Evolutionary conservation across 2,888 invertebrate genomes (phyloP).

Genomic region (Phorcus lineatus): DNA sequence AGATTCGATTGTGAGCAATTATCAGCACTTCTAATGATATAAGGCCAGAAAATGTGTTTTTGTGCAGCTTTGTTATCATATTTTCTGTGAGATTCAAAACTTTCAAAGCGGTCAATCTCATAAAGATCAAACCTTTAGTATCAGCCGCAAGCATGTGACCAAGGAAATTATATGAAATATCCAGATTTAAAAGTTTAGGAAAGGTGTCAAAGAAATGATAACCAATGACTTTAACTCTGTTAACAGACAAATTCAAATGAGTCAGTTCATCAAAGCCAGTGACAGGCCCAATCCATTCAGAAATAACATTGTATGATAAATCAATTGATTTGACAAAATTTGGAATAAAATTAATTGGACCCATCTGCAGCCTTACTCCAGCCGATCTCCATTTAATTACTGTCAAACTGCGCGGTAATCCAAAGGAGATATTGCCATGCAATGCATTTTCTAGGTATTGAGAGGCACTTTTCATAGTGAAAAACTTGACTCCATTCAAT

Average conservation of each 20-base stretch:
- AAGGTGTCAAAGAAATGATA: conserved; percentile 8
- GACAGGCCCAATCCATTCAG: conserved; percentile 9
- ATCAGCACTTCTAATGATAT: neutral
- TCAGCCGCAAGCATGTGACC: neutral
- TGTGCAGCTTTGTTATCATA: conserved; percentile 2
- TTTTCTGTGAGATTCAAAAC: conserved; percentile 10
- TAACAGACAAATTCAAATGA: conserved; percentile 21
- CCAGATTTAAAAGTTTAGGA: neutral
- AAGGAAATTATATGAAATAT: conserved; percentile 9
- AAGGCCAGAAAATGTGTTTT: neutral
- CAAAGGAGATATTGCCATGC: no score
- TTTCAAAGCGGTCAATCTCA: neutral
- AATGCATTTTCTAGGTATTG: no score
- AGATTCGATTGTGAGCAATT: neutral
- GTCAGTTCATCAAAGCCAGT: conserved; percentile 18
- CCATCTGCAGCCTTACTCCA: no score
- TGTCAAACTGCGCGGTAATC: no score
- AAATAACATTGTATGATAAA: conserved; percentile 13
- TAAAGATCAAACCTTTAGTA: conserved; percentile 4
- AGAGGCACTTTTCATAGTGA: no score
- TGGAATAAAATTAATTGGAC: no score
- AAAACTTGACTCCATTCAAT: no score
- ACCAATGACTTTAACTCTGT: neutral
- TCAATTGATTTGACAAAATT: neutral
- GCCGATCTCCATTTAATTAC: no score